These are phyloP conservation scores for Poeciliopsis occidentalis DNA, from an alignment of 2,113 vertebrate genomes.

Conservation along the genomic window DNA sequence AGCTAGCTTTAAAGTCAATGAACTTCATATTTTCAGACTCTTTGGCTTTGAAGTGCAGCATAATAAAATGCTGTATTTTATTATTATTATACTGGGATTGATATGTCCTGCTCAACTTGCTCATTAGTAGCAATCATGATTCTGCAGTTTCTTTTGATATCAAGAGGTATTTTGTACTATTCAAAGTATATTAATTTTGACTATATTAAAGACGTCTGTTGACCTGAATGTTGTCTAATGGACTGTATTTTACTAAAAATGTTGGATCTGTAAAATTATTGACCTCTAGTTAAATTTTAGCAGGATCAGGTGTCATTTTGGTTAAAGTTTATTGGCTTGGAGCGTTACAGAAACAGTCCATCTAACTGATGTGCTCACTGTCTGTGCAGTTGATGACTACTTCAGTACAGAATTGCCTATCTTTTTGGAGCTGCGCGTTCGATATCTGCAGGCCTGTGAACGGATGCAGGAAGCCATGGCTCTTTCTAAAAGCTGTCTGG, in stretches of 20 bases:
- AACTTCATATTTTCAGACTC: neutral
- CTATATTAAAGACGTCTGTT: neutral
- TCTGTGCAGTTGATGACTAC: conserved; percentile 87
- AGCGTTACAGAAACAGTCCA: neutral
- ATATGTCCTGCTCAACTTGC: neutral
- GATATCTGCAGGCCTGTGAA: conserved; percentile 97
- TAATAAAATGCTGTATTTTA: neutral
- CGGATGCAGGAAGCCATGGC: conserved; percentile 93
- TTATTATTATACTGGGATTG: neutral
- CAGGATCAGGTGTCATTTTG: no score
- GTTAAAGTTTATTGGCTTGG: neutral
- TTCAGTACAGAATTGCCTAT: conserved; percentile 91
- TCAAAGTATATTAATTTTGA: neutral
- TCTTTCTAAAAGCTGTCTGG: conserved; percentile 92
- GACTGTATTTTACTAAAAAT: neutral
- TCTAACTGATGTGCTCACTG: neutral
- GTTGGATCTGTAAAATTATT: no score
- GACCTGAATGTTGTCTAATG: neutral
- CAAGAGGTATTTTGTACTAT: neutral
- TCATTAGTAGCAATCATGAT: neutral
- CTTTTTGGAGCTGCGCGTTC: conserved; percentile 95
- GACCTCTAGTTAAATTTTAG: no score
- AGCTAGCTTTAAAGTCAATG: no score
- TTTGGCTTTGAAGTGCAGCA: neutral
- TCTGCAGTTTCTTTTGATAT: neutral